A percentile compares a stretch with the other conserved stretches of the same genome.
Conservation (phyloP, 64 coral and sea anemone species). For the Montipora efflorescens region DNA sequence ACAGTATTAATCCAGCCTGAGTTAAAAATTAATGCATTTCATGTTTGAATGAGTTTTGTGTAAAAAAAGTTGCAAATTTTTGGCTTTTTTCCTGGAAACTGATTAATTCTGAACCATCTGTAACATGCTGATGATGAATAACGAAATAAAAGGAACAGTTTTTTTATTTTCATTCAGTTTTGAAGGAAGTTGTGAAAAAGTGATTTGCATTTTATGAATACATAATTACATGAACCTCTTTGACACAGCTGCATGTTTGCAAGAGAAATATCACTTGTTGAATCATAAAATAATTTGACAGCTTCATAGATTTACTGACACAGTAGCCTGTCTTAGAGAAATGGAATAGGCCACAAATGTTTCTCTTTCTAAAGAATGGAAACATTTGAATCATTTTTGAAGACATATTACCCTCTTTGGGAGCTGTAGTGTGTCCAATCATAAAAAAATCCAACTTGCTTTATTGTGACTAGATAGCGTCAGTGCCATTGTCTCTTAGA, state of each 20-base stretch:
- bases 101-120: background rate
- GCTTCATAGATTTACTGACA: background rate
- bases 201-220: slow-evolving; percentile 33
- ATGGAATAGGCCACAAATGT: too few species aligned
- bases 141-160: background rate
- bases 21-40: slow-evolving; percentile 29
- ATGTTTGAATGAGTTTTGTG: background rate
- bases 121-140: background rate
- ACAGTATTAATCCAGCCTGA: slow-evolving; percentile 17
- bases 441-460: background rate
- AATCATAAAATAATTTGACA: background rate
- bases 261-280: background rate
- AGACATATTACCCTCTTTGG: background rate
- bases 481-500: background rate
- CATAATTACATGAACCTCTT: background rate
- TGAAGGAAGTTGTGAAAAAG: background rate
- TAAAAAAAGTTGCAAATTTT: background rate
- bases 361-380: too few species aligned
- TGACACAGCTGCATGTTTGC: background rate
- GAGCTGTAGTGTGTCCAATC: background rate
- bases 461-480: background rate
- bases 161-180: background rate
- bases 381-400: background rate
- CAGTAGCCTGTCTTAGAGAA: too few species aligned
- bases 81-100: background rate